phyloP scores from a whole-genome alignment of 2,113 vertebrate genomes.

The Loxodonta africana region DNA sequence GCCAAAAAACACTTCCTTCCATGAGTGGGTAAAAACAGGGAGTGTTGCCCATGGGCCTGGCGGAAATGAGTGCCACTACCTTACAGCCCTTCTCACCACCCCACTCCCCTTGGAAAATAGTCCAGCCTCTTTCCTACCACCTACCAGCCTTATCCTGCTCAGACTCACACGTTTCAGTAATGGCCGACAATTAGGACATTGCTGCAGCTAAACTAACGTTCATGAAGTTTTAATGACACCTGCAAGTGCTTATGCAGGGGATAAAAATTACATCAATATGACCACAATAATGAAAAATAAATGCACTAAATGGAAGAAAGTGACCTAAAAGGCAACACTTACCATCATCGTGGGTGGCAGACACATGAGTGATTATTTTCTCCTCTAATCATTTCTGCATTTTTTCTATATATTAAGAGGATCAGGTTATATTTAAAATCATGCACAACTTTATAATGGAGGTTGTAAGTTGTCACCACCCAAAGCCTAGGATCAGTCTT shows the following conservation, averaged over 20 bases:
- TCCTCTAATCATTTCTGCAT: neutral
- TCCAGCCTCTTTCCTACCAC: neutral
- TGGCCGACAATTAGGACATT: neutral
- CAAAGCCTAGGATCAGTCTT: neutral
- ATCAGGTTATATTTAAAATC: neutral
- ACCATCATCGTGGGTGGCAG: neutral
- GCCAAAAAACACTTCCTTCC: neutral
- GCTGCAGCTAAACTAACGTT: neutral
- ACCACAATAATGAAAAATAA: neutral
- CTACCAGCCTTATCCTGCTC: neutral
- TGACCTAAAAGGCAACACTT: neutral
- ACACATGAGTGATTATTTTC: neutral
- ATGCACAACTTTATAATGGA: neutral
- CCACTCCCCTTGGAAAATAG: neutral
- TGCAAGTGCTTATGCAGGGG: neutral
- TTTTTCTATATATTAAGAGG: neutral
- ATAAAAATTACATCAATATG: neutral
- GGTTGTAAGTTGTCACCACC: neutral
- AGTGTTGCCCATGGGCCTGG: neutral
- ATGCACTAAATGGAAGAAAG: neutral
- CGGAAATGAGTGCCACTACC: neutral
- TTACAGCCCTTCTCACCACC: fast-evolving
- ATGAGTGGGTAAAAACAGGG: neutral
- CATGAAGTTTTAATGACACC: neutral
- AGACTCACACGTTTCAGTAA: neutral